Evolutionary conservation across 1,140 invertebrate genomes (phyloP).

Genomic region (Epicauta chinensis): DNA sequence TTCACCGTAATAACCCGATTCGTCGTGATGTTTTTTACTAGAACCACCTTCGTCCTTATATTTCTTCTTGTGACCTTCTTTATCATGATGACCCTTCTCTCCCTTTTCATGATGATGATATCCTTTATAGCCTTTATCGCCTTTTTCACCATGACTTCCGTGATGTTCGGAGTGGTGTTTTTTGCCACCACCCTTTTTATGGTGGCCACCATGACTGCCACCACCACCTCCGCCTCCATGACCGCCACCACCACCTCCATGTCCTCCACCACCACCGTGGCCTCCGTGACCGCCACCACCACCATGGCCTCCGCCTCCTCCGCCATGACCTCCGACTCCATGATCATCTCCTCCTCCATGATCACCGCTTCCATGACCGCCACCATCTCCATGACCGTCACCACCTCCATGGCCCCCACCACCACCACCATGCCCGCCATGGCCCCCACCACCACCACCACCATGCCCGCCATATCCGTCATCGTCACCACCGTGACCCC

Average conservation of each 20-base stretch:
- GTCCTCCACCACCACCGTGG: constrained; percentile 38
- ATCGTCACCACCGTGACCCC: neutral
- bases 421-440: constrained; percentile 8
- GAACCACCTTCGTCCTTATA: constrained; percentile 20
- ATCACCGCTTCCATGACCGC: neutral
- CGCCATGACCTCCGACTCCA: constrained; percentile 8
- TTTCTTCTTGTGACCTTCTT: constrained; percentile 41
- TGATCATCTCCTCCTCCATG: constrained; percentile 3
- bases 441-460: neutral
- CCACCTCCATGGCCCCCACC: constrained; percentile 3
- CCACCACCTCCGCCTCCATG: constrained; percentile 7
- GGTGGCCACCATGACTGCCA: constrained; percentile 14
- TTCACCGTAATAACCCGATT: constrained; percentile 16
- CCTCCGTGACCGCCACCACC: constrained; percentile 49
- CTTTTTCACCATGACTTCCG: constrained; percentile 49
- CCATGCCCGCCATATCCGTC: neutral
- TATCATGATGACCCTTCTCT: constrained; percentile 57
- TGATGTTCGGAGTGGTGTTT: constrained; percentile 50
- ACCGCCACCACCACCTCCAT: constrained; percentile 1
- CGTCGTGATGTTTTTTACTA: constrained; percentile 19
- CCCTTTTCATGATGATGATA: constrained; percentile 55
- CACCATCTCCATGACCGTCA: neutral
- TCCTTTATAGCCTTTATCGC: constrained; percentile 45
- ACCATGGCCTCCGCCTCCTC: constrained; percentile 41
- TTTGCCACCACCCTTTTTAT: constrained; percentile 48